These are phyloP conservation scores for Drosophila nasuta DNA, from an alignment of 1,140 invertebrate species.

Conservation along the genomic window DNA sequence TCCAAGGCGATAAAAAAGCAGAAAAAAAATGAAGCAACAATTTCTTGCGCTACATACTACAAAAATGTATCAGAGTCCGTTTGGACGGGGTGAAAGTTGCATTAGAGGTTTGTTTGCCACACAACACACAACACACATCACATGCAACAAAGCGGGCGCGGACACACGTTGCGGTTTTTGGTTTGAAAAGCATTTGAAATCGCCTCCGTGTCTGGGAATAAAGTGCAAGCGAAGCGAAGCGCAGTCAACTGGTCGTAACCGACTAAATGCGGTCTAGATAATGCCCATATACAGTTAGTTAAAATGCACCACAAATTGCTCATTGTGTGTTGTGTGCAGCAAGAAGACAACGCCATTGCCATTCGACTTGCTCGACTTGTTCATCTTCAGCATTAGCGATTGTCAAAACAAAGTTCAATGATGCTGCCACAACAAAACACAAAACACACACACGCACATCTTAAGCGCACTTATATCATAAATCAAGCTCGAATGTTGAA, in stretches of 20 bases:
- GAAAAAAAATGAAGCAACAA: conserved; percentile 32
- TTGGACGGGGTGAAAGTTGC: conserved; percentile 62
- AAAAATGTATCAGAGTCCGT: conserved; percentile 31
- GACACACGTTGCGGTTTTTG: conserved; percentile 20
- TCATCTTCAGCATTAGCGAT: conserved; percentile 43
- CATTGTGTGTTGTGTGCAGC: conserved; percentile 3
- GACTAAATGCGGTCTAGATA: conserved; percentile 69
- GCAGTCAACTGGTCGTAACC: conserved; percentile 68
- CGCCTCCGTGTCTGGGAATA: conserved; percentile 36
- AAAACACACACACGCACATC: not conserved
- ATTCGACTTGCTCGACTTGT: conserved; percentile 20
- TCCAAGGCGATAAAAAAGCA: conserved; percentile 26
- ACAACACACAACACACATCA: conserved; percentile 16
- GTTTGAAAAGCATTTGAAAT: conserved; percentile 38
- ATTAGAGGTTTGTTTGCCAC: conserved; percentile 41
- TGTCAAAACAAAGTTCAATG: conserved; percentile 71
- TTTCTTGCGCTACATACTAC: conserved; percentile 59
- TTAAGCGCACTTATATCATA: not conserved
- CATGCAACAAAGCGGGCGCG: conserved; percentile 17
- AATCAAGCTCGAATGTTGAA: conserved; percentile 18
- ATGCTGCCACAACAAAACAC: conserved; percentile 37
- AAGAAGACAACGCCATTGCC: conserved; percentile 7
- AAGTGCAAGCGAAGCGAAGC: conserved; percentile 62
- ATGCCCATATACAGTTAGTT: conserved; percentile 51
- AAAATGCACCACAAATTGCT: conserved; percentile 22